Base-by-base conservation (phyloP, 2,888 invertebrate species). In the Nudaria mundana region DNA sequence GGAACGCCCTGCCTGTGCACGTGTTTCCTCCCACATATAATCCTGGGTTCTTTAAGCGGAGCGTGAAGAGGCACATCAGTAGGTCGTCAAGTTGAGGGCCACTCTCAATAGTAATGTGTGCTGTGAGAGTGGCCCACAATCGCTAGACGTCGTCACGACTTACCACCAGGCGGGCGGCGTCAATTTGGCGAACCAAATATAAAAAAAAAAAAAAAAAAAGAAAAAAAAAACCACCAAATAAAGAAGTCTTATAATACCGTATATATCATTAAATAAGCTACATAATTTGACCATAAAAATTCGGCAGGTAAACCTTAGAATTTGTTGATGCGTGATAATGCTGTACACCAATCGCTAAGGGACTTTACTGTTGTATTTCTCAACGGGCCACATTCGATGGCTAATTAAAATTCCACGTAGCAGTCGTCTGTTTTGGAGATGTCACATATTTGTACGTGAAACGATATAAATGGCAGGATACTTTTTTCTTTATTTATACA, bases 321-420 rank as follows among this genome's bases (percentile, higher is more conserved):
- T 64, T 63, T 62, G 55, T 59, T 57, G 66, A 64, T 62, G 67
- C 66, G 62, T 63, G 64, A 64, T 62, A 54, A 57, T 51, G 53
- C 44, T n/a, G n/a, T n/a, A 36, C 52, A 33, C 35, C 44, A 47
- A 52, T 49, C 58, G 63, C 51, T 53, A 53, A 63, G 63, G 60
- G 56, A 52, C 59, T 35, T 46, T 48, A 20, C 5, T 52, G 52
- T 60, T 62, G 66, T 70, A n/a, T 71, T 63, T 67, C 55, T 41
- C 38, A 48, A 42, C 47, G 60, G 48, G 46, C 47, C 42, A 66
- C 63, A 71, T 73, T 74, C 64, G 61, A 75, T 59, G 63, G 64
- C 73, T 71, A 8, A 71, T 80, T 78, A 75, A 76, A 71, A 81
- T 80, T 81, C 76, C 71, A 69, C 54, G 58, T 61, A 56, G 64